phyloP scores from a whole-genome alignment of 2,888 invertebrate species.

The Gastrophysa polygoni region DNA sequence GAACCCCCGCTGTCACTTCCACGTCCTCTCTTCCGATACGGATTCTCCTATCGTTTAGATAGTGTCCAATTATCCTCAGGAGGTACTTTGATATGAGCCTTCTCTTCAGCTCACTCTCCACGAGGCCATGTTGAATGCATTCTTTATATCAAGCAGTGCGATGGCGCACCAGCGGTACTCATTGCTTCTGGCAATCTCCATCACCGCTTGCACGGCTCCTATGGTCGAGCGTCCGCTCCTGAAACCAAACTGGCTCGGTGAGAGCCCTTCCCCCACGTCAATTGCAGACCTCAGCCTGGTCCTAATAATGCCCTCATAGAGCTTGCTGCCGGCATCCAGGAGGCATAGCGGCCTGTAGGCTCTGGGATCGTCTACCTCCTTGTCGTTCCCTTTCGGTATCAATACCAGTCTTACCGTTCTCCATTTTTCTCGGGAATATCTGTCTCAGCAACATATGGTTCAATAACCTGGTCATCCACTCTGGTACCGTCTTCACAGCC shows the following conservation, averaged over 20 bases:
- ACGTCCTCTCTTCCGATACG: not conserved
- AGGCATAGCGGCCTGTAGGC: not conserved
- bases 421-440: conserved; percentile 5
- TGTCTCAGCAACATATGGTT: too few relatives aligned
- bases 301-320: not conserved
- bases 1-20: conserved; percentile 13
- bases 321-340: not conserved
- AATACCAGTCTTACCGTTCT: not conserved
- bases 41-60: not conserved
- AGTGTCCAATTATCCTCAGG: not conserved
- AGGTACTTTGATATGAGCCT: not conserved
- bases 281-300: not conserved
- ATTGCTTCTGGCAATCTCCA: not conserved
- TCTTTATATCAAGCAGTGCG: not conserved
- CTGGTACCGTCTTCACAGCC: too few relatives aligned
- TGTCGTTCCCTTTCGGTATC: not conserved
- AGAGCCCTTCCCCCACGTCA: not conserved
- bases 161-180: too few relatives aligned
- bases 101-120: not conserved
- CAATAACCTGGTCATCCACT: too few relatives aligned
- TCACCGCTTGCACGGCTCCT: not conserved
- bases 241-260: conserved; percentile 7
- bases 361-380: too few relatives aligned
- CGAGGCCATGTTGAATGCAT: not conserved
- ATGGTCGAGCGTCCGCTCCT: conserved; percentile 3